Percentiles rank a stretch among this genome's conserved stretches.
Conservation (phyloP, 2,888 invertebrate genomes). For the Lutraria lutraria region DNA sequence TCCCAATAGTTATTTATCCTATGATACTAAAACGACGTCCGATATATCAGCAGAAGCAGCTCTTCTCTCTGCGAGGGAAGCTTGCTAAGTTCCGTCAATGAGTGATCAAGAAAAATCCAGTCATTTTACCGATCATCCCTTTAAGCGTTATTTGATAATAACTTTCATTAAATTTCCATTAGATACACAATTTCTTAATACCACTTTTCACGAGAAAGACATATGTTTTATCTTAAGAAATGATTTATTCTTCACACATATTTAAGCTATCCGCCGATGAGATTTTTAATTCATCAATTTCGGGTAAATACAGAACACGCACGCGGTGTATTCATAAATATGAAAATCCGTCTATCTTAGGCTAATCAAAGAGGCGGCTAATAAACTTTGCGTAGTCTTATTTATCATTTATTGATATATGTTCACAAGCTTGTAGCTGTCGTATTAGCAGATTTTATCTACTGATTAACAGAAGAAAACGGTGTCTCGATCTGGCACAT, state of each 20-base stretch:
- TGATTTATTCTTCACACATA: slow-evolving; percentile 17
- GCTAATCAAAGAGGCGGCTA: not conserved
- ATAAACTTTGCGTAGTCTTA: not conserved
- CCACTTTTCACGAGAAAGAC: not conserved
- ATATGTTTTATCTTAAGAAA: not conserved
- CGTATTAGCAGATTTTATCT: not conserved
- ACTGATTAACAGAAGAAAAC: not conserved
- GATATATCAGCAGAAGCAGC: not conserved
- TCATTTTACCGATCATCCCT: not conserved
- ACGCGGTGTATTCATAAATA: not conserved
- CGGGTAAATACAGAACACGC: not conserved
- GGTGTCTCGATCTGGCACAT: not conserved
- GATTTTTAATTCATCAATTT: slow-evolving; percentile 6
- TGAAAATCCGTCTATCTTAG: not conserved
- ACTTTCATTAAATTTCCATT: slow-evolving; percentile 27
- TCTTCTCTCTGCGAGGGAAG: not conserved
- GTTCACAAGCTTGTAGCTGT: not conserved
- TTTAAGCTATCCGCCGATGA: not conserved
- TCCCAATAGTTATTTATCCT: not conserved
- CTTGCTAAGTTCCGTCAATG: not conserved
- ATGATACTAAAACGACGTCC: not conserved
- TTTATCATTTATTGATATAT: not conserved
- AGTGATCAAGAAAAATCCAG: slow-evolving; percentile 4
- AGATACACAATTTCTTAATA: not conserved
- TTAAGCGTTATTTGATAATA: not conserved